phyloP scores from a whole-genome alignment of 1,140 invertebrate species.

The Tetraneura akinire region DNA sequence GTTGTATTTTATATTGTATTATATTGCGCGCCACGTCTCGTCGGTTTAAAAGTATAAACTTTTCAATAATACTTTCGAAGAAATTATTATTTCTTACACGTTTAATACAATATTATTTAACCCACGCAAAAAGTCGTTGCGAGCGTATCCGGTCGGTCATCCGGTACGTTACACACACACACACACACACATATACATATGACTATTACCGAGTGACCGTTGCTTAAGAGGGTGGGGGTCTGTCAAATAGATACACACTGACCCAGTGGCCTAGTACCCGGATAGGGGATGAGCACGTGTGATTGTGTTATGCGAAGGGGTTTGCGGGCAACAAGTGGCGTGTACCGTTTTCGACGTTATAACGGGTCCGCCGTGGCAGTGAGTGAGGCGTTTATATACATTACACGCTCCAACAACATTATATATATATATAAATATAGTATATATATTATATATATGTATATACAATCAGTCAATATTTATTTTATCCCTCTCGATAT shows the following conservation, averaged over 20 bases:
- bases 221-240: background rate
- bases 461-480: conserved; percentile 37
- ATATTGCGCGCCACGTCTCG: no score
- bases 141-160: no score
- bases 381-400: background rate
- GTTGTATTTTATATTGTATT: no score
- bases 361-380: background rate
- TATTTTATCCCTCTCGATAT: conserved; percentile 38
- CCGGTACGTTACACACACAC: no score
- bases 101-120: no score
- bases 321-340: conserved; percentile 47
- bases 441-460: no score
- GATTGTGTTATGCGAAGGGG: background rate
- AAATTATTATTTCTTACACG: no score
- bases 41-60: no score
- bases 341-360: background rate
- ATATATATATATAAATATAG: no score
- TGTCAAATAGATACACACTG: background rate
- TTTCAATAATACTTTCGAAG: no score
- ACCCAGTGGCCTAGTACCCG: conserved; percentile 36
- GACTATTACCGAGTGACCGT: background rate
- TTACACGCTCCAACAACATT: no score
- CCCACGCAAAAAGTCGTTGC: no score
- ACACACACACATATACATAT: background rate
- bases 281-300: background rate